These are phyloP conservation scores for Venturia canescens DNA, from an alignment of 1,140 invertebrate species.

Conservation along the genomic window DNA sequence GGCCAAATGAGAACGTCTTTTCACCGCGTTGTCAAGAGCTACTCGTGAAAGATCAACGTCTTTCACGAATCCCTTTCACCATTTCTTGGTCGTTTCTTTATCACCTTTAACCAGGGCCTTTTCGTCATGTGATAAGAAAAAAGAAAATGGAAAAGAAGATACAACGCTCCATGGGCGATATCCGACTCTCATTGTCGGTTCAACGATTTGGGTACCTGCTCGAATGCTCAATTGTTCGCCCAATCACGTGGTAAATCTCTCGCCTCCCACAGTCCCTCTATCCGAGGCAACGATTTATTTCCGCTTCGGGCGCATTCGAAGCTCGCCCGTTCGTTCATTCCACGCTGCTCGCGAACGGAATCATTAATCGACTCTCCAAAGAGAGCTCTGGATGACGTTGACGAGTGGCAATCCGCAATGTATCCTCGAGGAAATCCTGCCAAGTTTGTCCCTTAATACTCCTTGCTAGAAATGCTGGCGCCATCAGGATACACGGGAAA, in stretches of 20 bases:
- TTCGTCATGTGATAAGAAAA: slow-evolving; percentile 2
- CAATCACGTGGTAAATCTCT: slow-evolving; percentile 24
- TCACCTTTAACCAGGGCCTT: not conserved
- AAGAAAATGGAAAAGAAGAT: slow-evolving; percentile 3
- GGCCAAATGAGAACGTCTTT: not conserved
- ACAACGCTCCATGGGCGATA: slow-evolving; percentile 22
- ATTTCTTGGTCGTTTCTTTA: not conserved
- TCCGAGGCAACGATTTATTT: slow-evolving; percentile 29
- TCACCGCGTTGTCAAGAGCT: not conserved
- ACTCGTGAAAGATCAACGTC: not conserved
- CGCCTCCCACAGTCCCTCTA: not conserved
- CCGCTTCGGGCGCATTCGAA: slow-evolving; percentile 11
- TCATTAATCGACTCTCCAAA: slow-evolving; percentile 31
- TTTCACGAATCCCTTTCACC: not conserved
- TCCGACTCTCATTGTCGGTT: not conserved
- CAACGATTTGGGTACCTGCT: slow-evolving; percentile 9
- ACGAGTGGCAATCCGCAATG: slow-evolving; percentile 13
- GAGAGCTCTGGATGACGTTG: slow-evolving; percentile 25
- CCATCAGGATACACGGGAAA: slow-evolving; percentile 23
- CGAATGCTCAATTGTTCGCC: slow-evolving; percentile 22
- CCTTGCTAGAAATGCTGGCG: slow-evolving; percentile 5
- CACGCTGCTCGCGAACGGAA: slow-evolving; percentile 20
- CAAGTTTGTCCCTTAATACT: slow-evolving; percentile 15
- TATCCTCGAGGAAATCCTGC: slow-evolving; percentile 27
- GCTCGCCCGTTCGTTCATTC: slow-evolving; percentile 9